Conservation (phyloP, 2,888 invertebrate genomes). For the Fabriciana adippe region DNA sequence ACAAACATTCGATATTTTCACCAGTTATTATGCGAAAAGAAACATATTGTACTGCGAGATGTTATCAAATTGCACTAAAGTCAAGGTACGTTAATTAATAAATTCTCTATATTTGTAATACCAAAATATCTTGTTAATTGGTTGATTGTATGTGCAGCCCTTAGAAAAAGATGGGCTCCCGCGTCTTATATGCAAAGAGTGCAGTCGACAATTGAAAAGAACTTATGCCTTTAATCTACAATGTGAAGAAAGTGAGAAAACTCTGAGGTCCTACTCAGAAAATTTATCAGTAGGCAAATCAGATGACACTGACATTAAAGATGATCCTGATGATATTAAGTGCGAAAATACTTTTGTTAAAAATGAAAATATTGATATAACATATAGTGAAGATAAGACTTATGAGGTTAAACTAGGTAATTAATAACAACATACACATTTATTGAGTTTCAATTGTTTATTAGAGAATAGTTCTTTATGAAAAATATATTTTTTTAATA, state of each 20-base stretch:
- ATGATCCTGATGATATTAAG: constrained; percentile 37
- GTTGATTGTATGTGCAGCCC: constrained; percentile 53
- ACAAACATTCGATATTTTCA: constrained; percentile 65
- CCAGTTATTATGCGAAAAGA: constrained; percentile 61
- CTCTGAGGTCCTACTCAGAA: constrained; percentile 46
- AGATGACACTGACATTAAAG: constrained; percentile 12
- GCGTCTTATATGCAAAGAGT: constrained; percentile 68
- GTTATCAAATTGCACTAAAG: constrained; percentile 64
- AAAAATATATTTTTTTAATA: not conserved
- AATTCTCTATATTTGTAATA: not conserved
- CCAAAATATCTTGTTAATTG: not conserved
- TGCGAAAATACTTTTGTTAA: constrained; percentile 44
- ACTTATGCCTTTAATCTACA: constrained; percentile 63
- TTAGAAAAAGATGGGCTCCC: constrained; percentile 64
- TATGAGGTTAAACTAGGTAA: constrained; percentile 25
- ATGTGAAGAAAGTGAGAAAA: constrained; percentile 66
- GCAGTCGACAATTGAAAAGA: constrained; percentile 63
- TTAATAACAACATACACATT: too few relatives aligned
- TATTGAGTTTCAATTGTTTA: too few relatives aligned
- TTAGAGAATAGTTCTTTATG: not conserved
- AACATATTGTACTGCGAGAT: constrained; percentile 66
- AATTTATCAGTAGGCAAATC: constrained; percentile 17
- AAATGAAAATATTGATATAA: constrained; percentile 24
- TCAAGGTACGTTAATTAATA: constrained; percentile 54
- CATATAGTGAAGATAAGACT: constrained; percentile 24